Conservation (phyloP, 2,797 vertebrate species). For the Pipistrellus pipistrellus region DNA sequence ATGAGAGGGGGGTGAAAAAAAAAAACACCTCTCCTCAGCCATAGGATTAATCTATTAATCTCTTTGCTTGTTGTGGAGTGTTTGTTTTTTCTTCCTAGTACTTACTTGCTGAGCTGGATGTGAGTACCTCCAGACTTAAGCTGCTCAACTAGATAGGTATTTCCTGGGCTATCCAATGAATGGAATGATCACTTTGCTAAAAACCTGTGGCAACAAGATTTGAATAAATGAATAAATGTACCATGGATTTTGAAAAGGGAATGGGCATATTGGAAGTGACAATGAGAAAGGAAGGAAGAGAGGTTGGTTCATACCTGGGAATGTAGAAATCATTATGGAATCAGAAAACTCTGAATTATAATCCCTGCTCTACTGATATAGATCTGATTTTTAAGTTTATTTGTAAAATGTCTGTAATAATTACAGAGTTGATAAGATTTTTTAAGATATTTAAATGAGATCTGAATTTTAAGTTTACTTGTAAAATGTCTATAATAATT, state of each 20-base stretch:
- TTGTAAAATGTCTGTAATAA: conserved; percentile 43
- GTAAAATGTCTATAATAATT: conserved; percentile 47
- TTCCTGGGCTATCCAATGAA: background rate
- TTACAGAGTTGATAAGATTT: background rate
- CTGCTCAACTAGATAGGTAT: background rate
- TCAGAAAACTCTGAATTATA: background rate
- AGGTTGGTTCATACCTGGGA: background rate
- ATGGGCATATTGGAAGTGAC: background rate
- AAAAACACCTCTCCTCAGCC: conserved; percentile 63
- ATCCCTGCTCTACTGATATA: background rate
- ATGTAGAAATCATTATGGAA: background rate
- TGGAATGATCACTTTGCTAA: background rate
- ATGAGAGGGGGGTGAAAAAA: conserved; percentile 70
- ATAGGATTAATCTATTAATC: conserved; percentile 63
- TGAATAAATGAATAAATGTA: background rate
- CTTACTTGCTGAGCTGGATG: conserved; percentile 65
- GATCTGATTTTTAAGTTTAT: background rate
- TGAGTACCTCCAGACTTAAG: conserved; percentile 16
- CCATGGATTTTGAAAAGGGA: background rate
- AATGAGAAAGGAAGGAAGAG: background rate
- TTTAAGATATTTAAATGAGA: background rate
- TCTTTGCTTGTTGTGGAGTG: background rate
- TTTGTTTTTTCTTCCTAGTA: background rate
- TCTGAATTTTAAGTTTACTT: background rate
- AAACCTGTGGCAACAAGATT: background rate